phyloP scores from a whole-genome alignment of 1,140 invertebrate genomes.

The Phenacoccus solenopsis region DNA sequence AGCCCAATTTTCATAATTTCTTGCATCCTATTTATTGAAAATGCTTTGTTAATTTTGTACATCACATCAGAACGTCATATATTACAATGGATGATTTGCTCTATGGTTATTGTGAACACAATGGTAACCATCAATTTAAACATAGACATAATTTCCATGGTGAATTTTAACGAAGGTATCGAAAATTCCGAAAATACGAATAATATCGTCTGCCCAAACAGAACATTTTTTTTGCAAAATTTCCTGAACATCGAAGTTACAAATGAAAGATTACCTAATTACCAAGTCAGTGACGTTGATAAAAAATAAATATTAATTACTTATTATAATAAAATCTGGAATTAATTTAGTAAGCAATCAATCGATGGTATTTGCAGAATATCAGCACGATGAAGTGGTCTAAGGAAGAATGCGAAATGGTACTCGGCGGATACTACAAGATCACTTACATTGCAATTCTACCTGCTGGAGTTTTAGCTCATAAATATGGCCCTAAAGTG shows the following conservation, averaged over 20 bases:
- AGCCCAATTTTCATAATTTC: too few relatives aligned
- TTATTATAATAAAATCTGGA: too few relatives aligned
- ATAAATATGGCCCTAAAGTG: slow-evolving; percentile 54
- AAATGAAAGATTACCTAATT: too few relatives aligned
- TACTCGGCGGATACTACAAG: background rate
- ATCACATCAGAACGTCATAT: too few relatives aligned
- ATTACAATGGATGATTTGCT: too few relatives aligned
- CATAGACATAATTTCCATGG: background rate
- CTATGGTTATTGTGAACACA: too few relatives aligned
- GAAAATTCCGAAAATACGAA: background rate
- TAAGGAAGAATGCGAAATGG: background rate
- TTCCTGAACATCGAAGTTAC: background rate
- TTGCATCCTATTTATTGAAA: too few relatives aligned
- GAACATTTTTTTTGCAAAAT: background rate
- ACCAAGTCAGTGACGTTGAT: too few relatives aligned
- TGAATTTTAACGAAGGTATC: background rate
- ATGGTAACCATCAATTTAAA: background rate
- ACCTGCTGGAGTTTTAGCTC: slow-evolving; percentile 58
- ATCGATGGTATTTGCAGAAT: background rate
- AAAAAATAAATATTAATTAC: too few relatives aligned
- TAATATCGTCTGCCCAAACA: background rate
- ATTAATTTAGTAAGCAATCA: too few relatives aligned
- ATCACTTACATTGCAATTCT: slow-evolving; percentile 29
- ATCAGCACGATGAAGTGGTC: background rate
- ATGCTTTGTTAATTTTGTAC: too few relatives aligned